Conservation (phyloP, 2,113 vertebrate genomes). For the Polypterus senegalus region DNA sequence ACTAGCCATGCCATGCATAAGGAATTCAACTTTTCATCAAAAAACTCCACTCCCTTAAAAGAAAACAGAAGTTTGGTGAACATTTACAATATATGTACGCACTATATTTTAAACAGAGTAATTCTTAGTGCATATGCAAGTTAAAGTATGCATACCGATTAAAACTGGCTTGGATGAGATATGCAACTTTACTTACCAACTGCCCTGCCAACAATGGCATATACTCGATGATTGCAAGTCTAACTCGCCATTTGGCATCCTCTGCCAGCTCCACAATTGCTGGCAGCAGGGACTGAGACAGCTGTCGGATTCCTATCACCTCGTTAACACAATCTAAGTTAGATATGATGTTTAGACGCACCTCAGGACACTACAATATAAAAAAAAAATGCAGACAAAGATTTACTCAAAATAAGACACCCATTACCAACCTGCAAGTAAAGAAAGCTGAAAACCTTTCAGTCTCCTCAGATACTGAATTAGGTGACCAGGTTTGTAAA, state of each 20-base stretch:
- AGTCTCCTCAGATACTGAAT: too few species aligned
- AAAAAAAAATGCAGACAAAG: background rate
- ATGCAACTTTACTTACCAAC: slow-evolving; percentile 51
- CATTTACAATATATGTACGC: background rate
- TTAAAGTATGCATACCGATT: background rate
- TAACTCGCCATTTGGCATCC: slow-evolving; percentile 81
- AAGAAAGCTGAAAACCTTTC: too few species aligned
- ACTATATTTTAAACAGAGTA: background rate
- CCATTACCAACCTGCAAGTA: too few species aligned
- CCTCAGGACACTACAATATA: slow-evolving; percentile 64
- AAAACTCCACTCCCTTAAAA: slow-evolving; percentile 76
- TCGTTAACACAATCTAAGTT: slow-evolving; percentile 82
- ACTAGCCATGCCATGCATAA: slow-evolving; percentile 91
- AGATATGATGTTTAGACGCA: slow-evolving; percentile 81
- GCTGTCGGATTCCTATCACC: slow-evolving; percentile 77
- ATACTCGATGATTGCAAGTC: slow-evolving; percentile 77
- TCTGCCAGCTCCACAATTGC: slow-evolving; percentile 80
- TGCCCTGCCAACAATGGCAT: slow-evolving; percentile 81
- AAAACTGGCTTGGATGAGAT: too few species aligned
- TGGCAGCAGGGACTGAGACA: slow-evolving; percentile 76
- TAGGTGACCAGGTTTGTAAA: too few species aligned
- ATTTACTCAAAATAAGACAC: slow-evolving; percentile 10
- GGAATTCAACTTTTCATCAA: slow-evolving; percentile 83
- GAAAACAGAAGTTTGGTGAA: background rate
- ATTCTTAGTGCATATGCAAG: background rate